Percentiles rank a stretch among this genome's conserved stretches.
phyloP scores from a whole-genome alignment of 2,797 vertebrate species.

The Austrolebias charrua region DNA sequence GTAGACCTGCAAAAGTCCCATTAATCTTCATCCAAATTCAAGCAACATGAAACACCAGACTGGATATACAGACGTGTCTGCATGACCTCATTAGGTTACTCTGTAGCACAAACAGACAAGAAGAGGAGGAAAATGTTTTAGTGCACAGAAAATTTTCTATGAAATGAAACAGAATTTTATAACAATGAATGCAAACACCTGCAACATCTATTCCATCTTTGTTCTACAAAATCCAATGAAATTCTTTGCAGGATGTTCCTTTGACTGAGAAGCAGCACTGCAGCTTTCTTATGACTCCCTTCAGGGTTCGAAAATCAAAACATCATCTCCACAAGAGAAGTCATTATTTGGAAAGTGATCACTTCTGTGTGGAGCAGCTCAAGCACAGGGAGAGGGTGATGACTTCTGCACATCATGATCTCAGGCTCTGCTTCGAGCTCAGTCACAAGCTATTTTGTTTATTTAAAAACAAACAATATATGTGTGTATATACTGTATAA shows the following conservation, averaged over 20 bases:
- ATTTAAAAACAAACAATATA: not conserved
- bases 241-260: conserved; percentile 11
- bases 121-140: not conserved
- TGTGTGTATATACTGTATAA: not conserved
- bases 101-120: conserved; percentile 10
- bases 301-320: conserved; percentile 19
- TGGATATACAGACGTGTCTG: conserved; percentile 20
- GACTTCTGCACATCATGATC: conserved; percentile 9
- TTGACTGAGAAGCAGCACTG: conserved; percentile 16
- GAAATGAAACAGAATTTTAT: conserved; percentile 13
- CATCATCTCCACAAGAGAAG: conserved; percentile 11
- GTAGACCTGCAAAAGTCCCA: conserved; percentile 13
- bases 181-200: not conserved
- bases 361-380: conserved; percentile 16
- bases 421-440: conserved; percentile 11
- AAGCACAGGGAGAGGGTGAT: conserved; percentile 23
- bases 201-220: conserved; percentile 18
- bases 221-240: conserved; percentile 18
- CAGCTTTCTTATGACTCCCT: conserved; percentile 4
- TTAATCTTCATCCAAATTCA: conserved; percentile 32
- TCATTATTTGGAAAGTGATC: conserved; percentile 20
- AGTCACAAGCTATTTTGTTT: conserved; percentile 10
- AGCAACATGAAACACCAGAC: conserved; percentile 31
- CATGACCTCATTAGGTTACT: conserved; percentile 25
- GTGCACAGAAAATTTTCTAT: conserved; percentile 5